phyloP scores from a whole-genome alignment of 1,140 invertebrate genomes.

The Meloidogyne floridensis region DNA sequence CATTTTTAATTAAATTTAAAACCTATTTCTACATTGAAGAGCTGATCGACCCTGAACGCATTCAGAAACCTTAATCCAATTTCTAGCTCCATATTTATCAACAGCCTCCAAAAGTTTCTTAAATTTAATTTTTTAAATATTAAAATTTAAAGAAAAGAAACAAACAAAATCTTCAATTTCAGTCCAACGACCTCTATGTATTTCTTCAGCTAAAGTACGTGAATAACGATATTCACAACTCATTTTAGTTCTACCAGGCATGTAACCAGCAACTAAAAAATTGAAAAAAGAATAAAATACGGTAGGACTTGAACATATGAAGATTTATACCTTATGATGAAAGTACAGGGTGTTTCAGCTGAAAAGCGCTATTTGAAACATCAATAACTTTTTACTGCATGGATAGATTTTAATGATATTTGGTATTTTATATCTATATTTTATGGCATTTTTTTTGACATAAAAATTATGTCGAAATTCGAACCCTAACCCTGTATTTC shows the following conservation, averaged over 20 bases:
- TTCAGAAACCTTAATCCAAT: conserved; percentile 40
- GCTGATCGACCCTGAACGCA: conserved; percentile 32
- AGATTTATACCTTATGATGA: background rate
- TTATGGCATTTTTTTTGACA: no score
- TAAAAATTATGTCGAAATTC: no score
- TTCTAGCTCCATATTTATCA: conserved; percentile 51
- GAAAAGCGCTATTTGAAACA: no score
- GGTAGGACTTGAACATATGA: no score
- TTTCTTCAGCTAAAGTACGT: conserved; percentile 30
- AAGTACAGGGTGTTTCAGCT: no score
- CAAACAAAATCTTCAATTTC: conserved; percentile 46
- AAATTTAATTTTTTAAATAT: background rate
- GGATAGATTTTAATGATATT: no score
- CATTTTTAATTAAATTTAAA: background rate
- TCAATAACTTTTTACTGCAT: no score
- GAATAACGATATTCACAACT: conserved; percentile 44
- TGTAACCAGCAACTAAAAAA: conserved; percentile 50
- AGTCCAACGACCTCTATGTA: conserved; percentile 42
- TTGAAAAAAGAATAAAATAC: background rate
- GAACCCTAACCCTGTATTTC: no score
- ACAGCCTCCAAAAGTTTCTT: conserved; percentile 38
- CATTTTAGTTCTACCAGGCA: conserved; percentile 39
- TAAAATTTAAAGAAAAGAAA: background rate
- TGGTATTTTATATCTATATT: no score
- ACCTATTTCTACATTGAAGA: conserved; percentile 49